Percentiles rank a stretch among this genome's conserved stretches.
phyloP scores from a whole-genome alignment of 2,113 vertebrate species.

The Poeciliopsis turrubarensis region DNA sequence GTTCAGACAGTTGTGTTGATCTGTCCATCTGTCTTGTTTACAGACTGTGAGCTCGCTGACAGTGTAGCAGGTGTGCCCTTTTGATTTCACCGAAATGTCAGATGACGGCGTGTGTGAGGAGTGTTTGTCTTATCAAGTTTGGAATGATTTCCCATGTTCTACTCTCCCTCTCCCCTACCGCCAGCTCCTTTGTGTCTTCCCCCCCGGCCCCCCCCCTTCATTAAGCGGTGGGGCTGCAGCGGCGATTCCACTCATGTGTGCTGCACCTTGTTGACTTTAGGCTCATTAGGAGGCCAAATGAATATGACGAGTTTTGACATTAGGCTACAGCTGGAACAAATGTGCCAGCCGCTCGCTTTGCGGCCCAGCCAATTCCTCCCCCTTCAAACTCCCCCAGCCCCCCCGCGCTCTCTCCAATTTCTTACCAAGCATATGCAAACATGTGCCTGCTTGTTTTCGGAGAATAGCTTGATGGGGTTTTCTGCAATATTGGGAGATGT shows the following conservation, averaged over 20 bases:
- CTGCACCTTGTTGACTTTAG: constrained; percentile 77
- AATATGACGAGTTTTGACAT: constrained; percentile 83
- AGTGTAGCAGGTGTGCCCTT: constrained; percentile 59
- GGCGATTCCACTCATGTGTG: constrained; percentile 56
- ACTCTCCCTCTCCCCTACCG: neutral
- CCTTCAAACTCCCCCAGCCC: neutral
- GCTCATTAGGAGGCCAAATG: constrained; percentile 81
- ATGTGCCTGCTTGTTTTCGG: constrained; percentile 36
- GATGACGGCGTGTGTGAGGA: constrained; percentile 8
- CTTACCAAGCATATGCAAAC: constrained; percentile 35
- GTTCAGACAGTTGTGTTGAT: constrained; percentile 34
- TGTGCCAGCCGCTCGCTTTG: constrained; percentile 70
- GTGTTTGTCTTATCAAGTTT: constrained; percentile 50
- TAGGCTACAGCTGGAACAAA: constrained; percentile 83
- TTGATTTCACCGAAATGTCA: constrained; percentile 54
- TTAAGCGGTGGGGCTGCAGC: constrained; percentile 27
- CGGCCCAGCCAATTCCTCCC: constrained; percentile 69
- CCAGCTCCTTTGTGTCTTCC: constrained; percentile 16
- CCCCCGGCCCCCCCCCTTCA: constrained; percentile 6
- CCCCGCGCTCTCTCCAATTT: neutral
- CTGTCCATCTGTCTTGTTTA: constrained; percentile 41
- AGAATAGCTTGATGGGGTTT: constrained; percentile 60
- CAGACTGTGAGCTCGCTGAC: constrained; percentile 26
- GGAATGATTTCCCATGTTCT: constrained; percentile 41
- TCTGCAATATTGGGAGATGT: constrained; percentile 74